A percentile compares a stretch with the other conserved stretches of the same genome.
These are phyloP conservation scores for Tupiocoris notatus DNA, from an alignment of 2,888 invertebrate genomes.

Conservation along the genomic window DNA sequence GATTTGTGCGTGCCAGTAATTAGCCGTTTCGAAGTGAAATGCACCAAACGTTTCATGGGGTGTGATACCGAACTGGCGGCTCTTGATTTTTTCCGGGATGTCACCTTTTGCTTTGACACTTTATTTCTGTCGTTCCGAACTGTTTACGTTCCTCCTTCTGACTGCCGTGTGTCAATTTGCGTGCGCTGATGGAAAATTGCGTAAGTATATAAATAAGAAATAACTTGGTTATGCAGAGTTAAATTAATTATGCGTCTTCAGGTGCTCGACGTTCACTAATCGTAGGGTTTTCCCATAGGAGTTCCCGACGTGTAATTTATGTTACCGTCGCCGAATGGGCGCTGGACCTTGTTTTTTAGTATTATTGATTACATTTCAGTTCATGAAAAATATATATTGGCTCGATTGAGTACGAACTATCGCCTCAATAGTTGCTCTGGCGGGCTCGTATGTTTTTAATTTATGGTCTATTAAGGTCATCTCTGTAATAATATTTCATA, in stretches of 20 bases:
- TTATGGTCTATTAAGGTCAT: no score
- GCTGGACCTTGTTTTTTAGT: no score
- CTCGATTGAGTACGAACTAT: no score
- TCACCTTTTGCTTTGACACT: constrained; percentile 29
- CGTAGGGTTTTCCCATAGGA: not conserved
- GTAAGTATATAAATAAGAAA: not conserved
- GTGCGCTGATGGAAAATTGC: constrained; percentile 17
- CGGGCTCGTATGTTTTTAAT: no score
- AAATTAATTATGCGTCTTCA: not conserved
- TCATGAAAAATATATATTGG: no score
- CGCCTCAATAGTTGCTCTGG: no score
- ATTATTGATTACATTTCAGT: no score
- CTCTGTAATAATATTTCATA: no score
- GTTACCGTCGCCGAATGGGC: no score
- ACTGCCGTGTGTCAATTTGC: not conserved
- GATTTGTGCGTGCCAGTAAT: not conserved
- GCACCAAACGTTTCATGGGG: constrained; percentile 28
- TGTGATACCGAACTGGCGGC: not conserved
- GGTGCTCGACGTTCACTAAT: not conserved
- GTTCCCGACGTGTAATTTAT: not conserved
- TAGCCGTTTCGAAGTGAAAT: not conserved
- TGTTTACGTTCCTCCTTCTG: constrained; percentile 19
- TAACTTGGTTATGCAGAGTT: no score
- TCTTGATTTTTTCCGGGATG: constrained; percentile 23
- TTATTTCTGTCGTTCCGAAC: constrained; percentile 29